Base-by-base conservation (phyloP, 2,888 invertebrate genomes). In the Bedellia somnulentella region DNA sequence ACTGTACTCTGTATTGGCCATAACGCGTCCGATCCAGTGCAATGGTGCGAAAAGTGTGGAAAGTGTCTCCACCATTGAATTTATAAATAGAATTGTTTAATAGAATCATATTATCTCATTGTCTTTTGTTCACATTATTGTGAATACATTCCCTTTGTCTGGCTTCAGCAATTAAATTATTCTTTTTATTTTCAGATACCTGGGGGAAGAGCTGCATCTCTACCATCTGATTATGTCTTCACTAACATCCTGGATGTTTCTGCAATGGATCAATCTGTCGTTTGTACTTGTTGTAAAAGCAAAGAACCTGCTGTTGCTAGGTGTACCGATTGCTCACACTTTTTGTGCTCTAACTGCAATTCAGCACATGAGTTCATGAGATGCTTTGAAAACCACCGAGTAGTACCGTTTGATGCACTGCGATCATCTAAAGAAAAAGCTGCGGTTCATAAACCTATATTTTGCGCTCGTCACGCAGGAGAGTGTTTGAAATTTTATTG, bases 281-380 rank as follows among this genome's bases (percentile, higher is more conserved):
- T 88, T 39, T 96, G 96, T 71, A 93, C 94, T 32, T 93, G 94
- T 40, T 97, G 96, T 79, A 96, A 94, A 58, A 89, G 93, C 47
- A 93, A 93, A 71, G 94, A 95, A 70, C 86, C 88, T 47, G 95
- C 95, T 10, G 89, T 94, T 29, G 94, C 95, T 8, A 84, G 93
- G 36, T 97, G 96, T 71, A 89, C 89, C 45, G 94, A 96, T 58
- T 97, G 96, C 70, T 91, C 93, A 50, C 93, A 93, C 63, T 90
- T 94, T 57, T 78, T 97, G 29, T 96, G 96, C 68, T 85, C 88
- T 37, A 91, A 93, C 56, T 97, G 96, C 75, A 93, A 93, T 49
- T 90, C 92, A 23, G 96, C 96, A 34, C 96, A 97, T 63, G 89
- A 93, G 61, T 94, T 89, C 54, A 96, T 96, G 96, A 83, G 93